Evolutionary conservation across 1,140 invertebrate species (phyloP).

Genomic region (Drosophila sturtevanti): DNA sequence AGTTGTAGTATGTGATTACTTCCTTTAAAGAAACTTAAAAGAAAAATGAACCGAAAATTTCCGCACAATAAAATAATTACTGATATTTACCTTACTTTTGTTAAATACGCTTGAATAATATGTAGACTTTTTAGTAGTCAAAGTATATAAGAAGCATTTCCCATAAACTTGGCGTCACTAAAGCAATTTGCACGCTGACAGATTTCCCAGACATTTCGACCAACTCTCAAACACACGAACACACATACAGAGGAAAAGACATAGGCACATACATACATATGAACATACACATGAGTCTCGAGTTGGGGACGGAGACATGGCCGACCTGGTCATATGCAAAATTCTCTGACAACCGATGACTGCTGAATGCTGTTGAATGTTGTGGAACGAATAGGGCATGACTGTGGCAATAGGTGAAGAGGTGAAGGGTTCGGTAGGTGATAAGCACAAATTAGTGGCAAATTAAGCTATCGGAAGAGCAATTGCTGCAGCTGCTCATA

Average conservation of each 20-base stretch:
- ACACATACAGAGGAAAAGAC: no score
- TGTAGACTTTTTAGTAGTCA: not conserved
- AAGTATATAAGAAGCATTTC: slow-evolving; percentile 39
- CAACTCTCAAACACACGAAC: not conserved
- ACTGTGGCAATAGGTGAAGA: no score
- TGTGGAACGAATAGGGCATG: slow-evolving; percentile 6
- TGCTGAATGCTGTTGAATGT: slow-evolving; percentile 5
- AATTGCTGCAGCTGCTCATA: slow-evolving; percentile 55
- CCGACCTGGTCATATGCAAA: slow-evolving; percentile 41
- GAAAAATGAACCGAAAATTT: not conserved
- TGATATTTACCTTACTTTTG: not conserved
- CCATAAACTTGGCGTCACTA: slow-evolving; percentile 68
- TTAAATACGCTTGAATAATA: slow-evolving; percentile 8
- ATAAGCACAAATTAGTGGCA: slow-evolving; percentile 78
- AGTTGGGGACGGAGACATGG: slow-evolving; percentile 35
- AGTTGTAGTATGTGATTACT: no score
- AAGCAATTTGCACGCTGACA: slow-evolving; percentile 66
- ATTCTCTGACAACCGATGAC: slow-evolving; percentile 10
- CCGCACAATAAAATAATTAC: not conserved
- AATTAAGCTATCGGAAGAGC: slow-evolving; percentile 65
- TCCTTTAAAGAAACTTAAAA: no score
- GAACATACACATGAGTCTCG: not conserved
- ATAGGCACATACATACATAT: no score
- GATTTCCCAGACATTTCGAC: slow-evolving; percentile 6
- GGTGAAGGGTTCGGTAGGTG: slow-evolving; percentile 21